Conservation (phyloP, 2,888 invertebrate genomes). For the Agrochola macilenta region DNA sequence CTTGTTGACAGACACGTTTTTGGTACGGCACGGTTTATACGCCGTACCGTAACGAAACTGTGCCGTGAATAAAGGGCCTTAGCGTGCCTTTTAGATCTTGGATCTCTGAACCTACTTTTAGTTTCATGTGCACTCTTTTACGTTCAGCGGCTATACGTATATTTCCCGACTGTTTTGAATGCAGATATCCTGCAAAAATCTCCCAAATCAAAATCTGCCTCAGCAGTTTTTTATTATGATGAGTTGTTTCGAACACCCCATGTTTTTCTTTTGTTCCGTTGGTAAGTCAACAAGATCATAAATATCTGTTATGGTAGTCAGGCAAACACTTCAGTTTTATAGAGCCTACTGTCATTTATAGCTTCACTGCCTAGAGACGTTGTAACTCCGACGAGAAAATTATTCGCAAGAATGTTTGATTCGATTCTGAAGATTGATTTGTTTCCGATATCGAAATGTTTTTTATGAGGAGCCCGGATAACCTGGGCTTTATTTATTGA, state of each 20-base stretch:
- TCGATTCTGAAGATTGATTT: constrained; percentile 46
- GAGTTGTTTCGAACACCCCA: constrained; percentile 1
- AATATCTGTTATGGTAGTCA: constrained; percentile 54
- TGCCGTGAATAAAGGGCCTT: too few relatives aligned
- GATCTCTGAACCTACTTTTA: too few relatives aligned
- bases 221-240: constrained; percentile 8
- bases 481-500: constrained; percentile 27
- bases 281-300: constrained; percentile 51
- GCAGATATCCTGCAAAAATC: neutral
- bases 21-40: too few relatives aligned
- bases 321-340: constrained; percentile 57
- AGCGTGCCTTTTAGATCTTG: neutral
- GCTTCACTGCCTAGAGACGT: constrained; percentile 15
- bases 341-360: constrained; percentile 49
- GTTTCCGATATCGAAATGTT: constrained; percentile 54
- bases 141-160: neutral
- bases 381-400: constrained; percentile 45
- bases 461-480: constrained; percentile 27
- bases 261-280: constrained; percentile 49
- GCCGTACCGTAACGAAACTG: too few relatives aligned
- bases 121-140: neutral
- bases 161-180: neutral
- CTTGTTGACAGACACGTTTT: too few relatives aligned
- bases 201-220: neutral
- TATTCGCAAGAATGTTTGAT: constrained; percentile 56